A percentile compares a stretch with the other conserved stretches of the same genome.
These are phyloP conservation scores for Cebus imitator DNA, from an alignment of 2,113 vertebrate genomes.

Conservation along the genomic window DNA sequence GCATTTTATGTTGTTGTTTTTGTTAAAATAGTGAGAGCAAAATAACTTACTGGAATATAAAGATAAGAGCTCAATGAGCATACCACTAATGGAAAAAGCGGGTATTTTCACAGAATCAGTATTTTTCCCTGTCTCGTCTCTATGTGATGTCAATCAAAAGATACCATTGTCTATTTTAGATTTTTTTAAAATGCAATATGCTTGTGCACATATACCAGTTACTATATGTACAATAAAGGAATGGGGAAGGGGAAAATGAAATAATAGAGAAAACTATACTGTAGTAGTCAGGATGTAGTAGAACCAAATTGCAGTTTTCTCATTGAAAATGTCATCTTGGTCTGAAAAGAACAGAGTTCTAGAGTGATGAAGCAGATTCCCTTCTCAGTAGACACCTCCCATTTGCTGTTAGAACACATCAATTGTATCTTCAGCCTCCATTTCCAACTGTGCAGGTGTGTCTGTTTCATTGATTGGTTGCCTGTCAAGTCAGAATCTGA, in stretches of 20 bases:
- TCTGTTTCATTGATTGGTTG: too few species aligned
- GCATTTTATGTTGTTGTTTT: constrained; percentile 64
- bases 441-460: constrained; percentile 90
- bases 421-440: constrained; percentile 99
- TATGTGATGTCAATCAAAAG: constrained; percentile 63
- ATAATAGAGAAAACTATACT: too few species aligned
- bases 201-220: constrained; percentile 64
- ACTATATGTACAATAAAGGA: too few species aligned
- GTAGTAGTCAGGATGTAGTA: too few species aligned
- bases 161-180: constrained; percentile 85
- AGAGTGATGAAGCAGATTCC: constrained; percentile 84
- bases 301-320: constrained; percentile 88
- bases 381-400: constrained; percentile 93
- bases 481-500: too few species aligned
- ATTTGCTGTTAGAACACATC: constrained; percentile 99
- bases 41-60: constrained; percentile 87
- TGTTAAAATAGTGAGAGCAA: constrained; percentile 84
- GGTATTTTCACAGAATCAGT: constrained; percentile 85
- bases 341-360: constrained; percentile 84
- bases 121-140: constrained; percentile 82
- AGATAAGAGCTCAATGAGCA: constrained; percentile 84
- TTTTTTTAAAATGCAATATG: constrained; percentile 76
- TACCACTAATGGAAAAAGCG: constrained; percentile 80
- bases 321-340: constrained; percentile 87
- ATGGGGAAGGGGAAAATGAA: too few species aligned